A percentile compares a stretch with the other conserved stretches of the same genome.
phyloP scores from a whole-genome alignment of 2,888 invertebrate genomes.

The Camponotus fellah region DNA sequence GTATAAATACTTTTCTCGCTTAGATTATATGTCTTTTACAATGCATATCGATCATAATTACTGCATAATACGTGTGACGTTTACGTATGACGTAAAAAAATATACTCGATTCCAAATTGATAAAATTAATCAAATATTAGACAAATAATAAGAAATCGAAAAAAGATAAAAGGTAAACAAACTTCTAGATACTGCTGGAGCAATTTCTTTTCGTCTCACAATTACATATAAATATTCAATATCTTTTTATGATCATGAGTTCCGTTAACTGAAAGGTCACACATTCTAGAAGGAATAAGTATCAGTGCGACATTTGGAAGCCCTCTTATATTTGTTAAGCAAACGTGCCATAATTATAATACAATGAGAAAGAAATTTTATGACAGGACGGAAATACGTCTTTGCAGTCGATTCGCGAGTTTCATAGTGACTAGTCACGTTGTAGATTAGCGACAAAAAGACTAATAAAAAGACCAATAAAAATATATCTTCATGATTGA shows the following conservation, averaged over 20 bases:
- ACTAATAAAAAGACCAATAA: neutral
- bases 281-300: neutral
- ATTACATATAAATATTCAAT: conserved; percentile 24
- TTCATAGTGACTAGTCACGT: conserved; percentile 78
- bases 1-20: neutral
- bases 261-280: neutral
- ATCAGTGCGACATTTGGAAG: neutral
- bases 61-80: too few species aligned
- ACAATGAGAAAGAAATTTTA: conserved; percentile 66
- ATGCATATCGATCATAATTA: neutral
- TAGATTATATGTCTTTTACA: neutral
- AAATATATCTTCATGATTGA: neutral
- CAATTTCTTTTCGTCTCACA: neutral
- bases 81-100: neutral
- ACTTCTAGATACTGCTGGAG: neutral
- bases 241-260: neutral
- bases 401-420: conserved; percentile 76
- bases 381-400: conserved; percentile 50
- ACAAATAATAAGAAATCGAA: neutral
- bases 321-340: neutral
- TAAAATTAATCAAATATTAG: neutral
- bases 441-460: conserved; percentile 28
- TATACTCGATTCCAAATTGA: neutral
- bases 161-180: neutral
- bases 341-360: conserved; percentile 68